Percentiles rank a stretch among this genome's conserved stretches.
phyloP scores from a whole-genome alignment of 2,888 invertebrate species.

The Malthinus flaveolus region DNA sequence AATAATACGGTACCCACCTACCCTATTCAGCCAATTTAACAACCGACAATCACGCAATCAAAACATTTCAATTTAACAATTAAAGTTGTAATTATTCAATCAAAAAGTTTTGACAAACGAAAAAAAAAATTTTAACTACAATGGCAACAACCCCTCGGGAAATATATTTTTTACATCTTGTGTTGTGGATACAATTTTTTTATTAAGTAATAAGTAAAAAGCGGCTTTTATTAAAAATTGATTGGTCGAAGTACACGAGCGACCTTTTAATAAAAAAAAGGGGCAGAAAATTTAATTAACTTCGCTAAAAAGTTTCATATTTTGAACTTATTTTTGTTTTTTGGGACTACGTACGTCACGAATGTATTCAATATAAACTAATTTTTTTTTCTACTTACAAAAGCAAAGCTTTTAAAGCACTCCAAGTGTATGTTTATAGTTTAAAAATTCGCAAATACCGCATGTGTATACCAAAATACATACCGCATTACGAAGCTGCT shows the following conservation, averaged over 20 bases:
- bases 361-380: constrained; percentile 14
- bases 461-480: constrained; percentile 34
- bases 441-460: constrained; percentile 34
- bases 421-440: constrained; percentile 19
- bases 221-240: background rate
- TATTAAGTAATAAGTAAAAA: background rate
- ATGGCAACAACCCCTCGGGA: background rate
- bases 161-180: background rate
- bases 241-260: no score
- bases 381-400: constrained; percentile 13
- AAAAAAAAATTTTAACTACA: no score
- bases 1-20: constrained; percentile 35
- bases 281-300: no score
- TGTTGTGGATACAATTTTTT: background rate
- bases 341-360: background rate
- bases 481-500: constrained; percentile 37
- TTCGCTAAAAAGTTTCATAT: no score
- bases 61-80: constrained; percentile 32
- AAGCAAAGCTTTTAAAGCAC: constrained; percentile 23
- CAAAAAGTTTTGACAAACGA: constrained; percentile 23
- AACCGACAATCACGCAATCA: constrained; percentile 39
- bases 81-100: constrained; percentile 31
- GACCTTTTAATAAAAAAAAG: no score
- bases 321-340: no score
- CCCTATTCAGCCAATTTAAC: constrained; percentile 37